A percentile compares a stretch with the other conserved stretches of the same genome.
Conservation (phyloP, 2,113 vertebrate species). For the Tetrax tetrax region DNA sequence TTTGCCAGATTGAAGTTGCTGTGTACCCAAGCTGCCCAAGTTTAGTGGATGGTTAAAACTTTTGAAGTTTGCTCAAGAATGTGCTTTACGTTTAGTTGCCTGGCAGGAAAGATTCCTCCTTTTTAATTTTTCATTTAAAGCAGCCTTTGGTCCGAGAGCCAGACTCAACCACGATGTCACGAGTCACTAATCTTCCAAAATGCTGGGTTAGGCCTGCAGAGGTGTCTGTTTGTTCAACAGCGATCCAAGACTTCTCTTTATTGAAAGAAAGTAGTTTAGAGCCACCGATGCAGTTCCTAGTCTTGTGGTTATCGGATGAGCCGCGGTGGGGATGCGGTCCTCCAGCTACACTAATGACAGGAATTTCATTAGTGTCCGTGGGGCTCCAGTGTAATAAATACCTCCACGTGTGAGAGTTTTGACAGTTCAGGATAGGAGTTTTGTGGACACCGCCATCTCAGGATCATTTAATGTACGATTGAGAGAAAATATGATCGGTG, state of each 20-base stretch:
- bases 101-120: not conserved
- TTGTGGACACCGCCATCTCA: not conserved
- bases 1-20: not conserved
- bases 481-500: not conserved
- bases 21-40: not conserved
- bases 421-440: not conserved
- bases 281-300: not conserved
- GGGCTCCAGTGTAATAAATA: not conserved
- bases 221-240: not conserved
- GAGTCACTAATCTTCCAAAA: not conserved
- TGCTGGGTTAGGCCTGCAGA: not conserved
- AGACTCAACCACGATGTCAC: not conserved
- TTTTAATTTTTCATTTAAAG: not conserved
- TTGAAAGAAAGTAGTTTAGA: not conserved
- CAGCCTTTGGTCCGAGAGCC: not conserved
- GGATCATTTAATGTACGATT: not conserved
- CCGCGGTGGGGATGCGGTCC: not conserved
- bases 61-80: constrained; percentile 32
- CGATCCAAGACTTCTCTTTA: not conserved
- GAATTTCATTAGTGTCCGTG: not conserved
- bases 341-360: not conserved
- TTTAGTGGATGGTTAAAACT: not conserved
- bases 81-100: not conserved
- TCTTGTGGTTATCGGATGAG: not conserved
- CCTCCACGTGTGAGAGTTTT: not conserved